A percentile compares a stretch with the other conserved stretches of the same genome.
Evolutionary conservation across 1,140 invertebrate species (phyloP).

Genomic region (Sitodiplosis mosellana): DNA sequence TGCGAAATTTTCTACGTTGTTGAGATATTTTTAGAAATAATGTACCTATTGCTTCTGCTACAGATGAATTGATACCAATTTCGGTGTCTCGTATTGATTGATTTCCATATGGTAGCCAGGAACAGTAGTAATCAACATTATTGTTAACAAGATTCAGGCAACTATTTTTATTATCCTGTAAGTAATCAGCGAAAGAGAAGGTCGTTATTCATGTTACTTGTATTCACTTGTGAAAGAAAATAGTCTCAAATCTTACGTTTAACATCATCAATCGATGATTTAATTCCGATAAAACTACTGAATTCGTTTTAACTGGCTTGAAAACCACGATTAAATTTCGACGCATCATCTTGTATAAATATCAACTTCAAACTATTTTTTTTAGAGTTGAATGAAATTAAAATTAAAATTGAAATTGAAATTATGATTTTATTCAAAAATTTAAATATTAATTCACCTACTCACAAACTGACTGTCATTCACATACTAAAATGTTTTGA

Average conservation of each 20-base stretch:
- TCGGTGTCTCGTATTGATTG: constrained; percentile 20
- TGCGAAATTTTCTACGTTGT: background rate
- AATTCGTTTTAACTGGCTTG: constrained; percentile 19
- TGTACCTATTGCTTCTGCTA: constrained; percentile 23
- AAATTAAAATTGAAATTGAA: too few relatives aligned
- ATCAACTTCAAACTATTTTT: too few relatives aligned
- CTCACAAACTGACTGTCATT: too few relatives aligned
- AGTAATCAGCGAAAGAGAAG: constrained; percentile 2
- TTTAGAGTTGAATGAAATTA: too few relatives aligned
- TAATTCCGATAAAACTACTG: constrained; percentile 17
- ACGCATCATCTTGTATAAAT: constrained; percentile 18
- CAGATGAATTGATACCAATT: constrained; percentile 26
- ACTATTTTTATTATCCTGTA: constrained; percentile 22
- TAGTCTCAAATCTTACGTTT: constrained; percentile 16
- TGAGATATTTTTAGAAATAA: background rate
- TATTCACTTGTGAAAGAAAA: too few relatives aligned
- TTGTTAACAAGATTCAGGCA: constrained; percentile 18
- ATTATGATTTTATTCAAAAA: too few relatives aligned
- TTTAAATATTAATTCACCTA: too few relatives aligned
- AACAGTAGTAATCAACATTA: constrained; percentile 16
- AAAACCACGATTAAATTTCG: constrained; percentile 23
- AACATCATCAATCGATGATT: constrained; percentile 22
- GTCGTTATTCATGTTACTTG: too few relatives aligned
- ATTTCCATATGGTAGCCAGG: constrained; percentile 19
- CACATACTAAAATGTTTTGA: too few relatives aligned